A percentile compares a stretch with the other conserved stretches of the same genome.
Conservation (phyloP, 2,113 vertebrate genomes). For the Cacatua alba region DNA sequence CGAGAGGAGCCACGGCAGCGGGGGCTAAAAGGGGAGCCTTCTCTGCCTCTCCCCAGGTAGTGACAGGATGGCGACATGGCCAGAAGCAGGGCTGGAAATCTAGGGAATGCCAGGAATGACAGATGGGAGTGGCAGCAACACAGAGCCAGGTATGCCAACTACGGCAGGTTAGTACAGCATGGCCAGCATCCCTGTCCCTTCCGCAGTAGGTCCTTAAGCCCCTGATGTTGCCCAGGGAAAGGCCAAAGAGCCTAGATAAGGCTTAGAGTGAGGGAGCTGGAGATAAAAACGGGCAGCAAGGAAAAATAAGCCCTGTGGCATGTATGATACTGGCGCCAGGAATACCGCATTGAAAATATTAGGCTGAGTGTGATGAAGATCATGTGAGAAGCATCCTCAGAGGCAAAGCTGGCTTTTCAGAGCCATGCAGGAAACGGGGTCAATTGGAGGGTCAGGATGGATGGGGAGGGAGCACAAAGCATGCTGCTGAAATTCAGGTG, state of each 20-base stretch:
- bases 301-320: background rate
- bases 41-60: background rate
- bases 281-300: background rate
- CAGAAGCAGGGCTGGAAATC: background rate
- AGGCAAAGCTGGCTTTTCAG: background rate
- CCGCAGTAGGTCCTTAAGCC: background rate
- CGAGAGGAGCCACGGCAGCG: accelerated
- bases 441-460: background rate
- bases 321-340: accelerated
- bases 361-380: background rate
- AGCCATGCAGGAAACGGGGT: accelerated
- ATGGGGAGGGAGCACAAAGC: background rate
- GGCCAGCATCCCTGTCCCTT: accelerated
- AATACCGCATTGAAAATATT: background rate
- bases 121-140: accelerated
- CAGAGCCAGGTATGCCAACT: background rate
- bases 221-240: background rate
- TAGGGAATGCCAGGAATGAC: background rate
- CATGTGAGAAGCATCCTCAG: background rate
- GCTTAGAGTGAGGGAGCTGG: background rate
- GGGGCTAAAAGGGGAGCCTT: background rate
- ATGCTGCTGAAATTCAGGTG: background rate
- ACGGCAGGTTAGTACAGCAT: accelerated
- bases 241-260: background rate
- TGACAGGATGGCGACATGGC: accelerated